A percentile compares a stretch with the other conserved stretches of the same genome.
phyloP scores from a whole-genome alignment of 2,113 vertebrate genomes.

The Saguinus midas region DNA sequence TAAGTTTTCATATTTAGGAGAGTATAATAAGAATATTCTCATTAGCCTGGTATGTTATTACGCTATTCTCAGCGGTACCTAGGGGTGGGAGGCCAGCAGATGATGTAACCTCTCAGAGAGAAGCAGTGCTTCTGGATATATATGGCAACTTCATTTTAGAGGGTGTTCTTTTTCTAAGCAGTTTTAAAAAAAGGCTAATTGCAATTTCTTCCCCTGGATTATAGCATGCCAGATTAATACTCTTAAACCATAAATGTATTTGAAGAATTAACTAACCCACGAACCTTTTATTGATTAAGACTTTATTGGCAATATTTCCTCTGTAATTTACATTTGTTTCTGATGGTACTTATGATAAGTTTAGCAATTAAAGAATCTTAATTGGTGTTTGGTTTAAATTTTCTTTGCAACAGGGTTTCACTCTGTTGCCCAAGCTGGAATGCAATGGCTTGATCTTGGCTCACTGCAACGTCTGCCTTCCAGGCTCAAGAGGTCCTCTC shows the following conservation, averaged over 20 bases:
- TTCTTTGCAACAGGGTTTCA: no score
- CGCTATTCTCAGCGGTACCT: neutral
- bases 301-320: slow-evolving; percentile 30
- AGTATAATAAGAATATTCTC: slow-evolving; percentile 56
- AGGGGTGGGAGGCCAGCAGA: neutral
- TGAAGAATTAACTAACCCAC: neutral
- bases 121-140: neutral
- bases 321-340: slow-evolving; percentile 39
- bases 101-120: slow-evolving; percentile 41
- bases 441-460: no score
- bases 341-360: neutral
- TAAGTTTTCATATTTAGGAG: slow-evolving; percentile 21
- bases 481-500: no score
- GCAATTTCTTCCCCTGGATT: neutral
- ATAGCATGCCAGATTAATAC: neutral
- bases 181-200: neutral
- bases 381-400: neutral
- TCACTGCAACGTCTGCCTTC: no score
- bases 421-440: no score
- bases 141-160: neutral
- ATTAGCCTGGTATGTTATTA: slow-evolving; percentile 69
- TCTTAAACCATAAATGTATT: neutral
- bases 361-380: slow-evolving; percentile 32
- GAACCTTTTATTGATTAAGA: neutral
- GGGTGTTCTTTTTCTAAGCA: slow-evolving; percentile 42